These are phyloP conservation scores for Callopanchax toddi DNA, from an alignment of 2,113 vertebrate genomes.

Conservation along the genomic window DNA sequence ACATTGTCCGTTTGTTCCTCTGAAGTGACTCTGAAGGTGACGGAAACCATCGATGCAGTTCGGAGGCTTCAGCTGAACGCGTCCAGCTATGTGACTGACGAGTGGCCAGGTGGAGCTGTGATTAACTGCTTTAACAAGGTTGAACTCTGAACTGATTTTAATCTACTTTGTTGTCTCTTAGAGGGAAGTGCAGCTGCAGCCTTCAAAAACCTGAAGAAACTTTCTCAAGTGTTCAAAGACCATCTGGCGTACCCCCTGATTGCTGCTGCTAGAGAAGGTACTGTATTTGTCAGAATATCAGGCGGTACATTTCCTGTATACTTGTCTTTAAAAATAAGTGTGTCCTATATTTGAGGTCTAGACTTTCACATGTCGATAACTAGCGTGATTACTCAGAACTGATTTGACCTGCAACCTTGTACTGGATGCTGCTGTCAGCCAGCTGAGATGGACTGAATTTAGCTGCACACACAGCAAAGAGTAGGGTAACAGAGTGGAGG, in stretches of 20 bases:
- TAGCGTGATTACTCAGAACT: too few species aligned
- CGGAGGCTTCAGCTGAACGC: conserved; percentile 86
- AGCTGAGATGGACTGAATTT: too few species aligned
- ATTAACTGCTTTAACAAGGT: background rate
- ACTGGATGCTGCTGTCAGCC: too few species aligned
- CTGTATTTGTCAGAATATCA: too few species aligned
- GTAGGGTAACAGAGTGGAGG: too few species aligned
- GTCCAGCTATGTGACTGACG: conserved; percentile 76
- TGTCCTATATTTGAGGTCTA: too few species aligned
- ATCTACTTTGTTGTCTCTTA: conserved; percentile 37
- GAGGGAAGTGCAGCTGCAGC: conserved; percentile 79
- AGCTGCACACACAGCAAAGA: too few species aligned
- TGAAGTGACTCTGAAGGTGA: conserved; percentile 87
- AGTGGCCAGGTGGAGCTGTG: conserved; percentile 80
- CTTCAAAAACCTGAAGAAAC: conserved; percentile 88
- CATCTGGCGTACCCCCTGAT: conserved; percentile 92
- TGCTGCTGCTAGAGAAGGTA: conserved; percentile 91
- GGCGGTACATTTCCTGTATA: too few species aligned
- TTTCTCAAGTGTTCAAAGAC: conserved; percentile 93
- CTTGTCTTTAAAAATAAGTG: too few species aligned
- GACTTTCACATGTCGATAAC: too few species aligned
- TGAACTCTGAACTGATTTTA: background rate
- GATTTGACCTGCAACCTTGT: too few species aligned
- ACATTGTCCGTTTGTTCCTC: background rate
- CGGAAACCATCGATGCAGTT: conserved; percentile 74